Conservation (phyloP, 2,113 vertebrate genomes). For the Mus musculus region DNA sequence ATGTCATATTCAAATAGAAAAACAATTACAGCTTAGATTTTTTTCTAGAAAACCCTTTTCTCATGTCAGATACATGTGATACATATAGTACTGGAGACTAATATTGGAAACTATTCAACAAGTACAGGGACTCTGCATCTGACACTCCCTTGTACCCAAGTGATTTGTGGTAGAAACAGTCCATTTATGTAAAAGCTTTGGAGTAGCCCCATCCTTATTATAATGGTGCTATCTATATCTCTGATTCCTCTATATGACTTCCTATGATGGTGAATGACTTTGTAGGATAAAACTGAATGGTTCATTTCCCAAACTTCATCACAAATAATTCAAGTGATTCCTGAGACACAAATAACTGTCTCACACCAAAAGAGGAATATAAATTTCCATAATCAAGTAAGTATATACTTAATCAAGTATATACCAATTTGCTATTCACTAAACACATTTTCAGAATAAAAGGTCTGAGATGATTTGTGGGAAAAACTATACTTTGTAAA, state of each 20-base stretch:
- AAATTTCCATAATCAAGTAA: not conserved
- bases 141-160: not conserved
- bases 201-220: not conserved
- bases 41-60: not conserved
- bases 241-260: constrained; percentile 3
- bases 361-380: not conserved
- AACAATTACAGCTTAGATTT: not conserved
- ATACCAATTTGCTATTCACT: not conserved
- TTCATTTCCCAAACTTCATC: constrained; percentile 15
- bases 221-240: not conserved
- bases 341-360: not conserved
- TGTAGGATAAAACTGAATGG: not conserved
- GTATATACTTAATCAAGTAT: not conserved
- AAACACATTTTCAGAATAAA: constrained; percentile 43
- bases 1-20: not conserved
- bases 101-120: not conserved
- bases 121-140: not conserved
- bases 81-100: not conserved
- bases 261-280: not conserved
- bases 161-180: not conserved
- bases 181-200: not conserved
- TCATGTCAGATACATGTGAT: not conserved
- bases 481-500: not conserved
- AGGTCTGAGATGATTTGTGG: constrained; percentile 28
- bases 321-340: constrained; percentile 10